Evolutionary conservation across 2,113 vertebrate species (phyloP), one percentile per base, ranked within the genome.

Genomic region (Sorex fumeus): DNA sequence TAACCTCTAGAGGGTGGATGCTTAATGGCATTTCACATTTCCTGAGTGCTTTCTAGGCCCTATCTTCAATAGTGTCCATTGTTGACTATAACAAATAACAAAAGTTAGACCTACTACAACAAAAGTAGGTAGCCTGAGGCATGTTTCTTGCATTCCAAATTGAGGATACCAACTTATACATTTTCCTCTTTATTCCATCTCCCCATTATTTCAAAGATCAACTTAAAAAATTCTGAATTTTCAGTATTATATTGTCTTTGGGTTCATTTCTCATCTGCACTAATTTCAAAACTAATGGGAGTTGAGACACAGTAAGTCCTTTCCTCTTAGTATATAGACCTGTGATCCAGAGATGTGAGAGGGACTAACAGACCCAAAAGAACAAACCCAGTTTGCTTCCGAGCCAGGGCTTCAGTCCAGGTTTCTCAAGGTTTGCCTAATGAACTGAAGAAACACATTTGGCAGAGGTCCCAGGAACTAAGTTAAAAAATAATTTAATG

Each of bases 401-500:
- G 45, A 62, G 72, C 40, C 30, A 36, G 27, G 6, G 25, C 13
- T 34, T 34, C 43, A 16, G 10, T 0, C 4, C 8, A 19, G 36
- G 30, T 23, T 80, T 10, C 47, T 3, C 12, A 8, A 2, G 27
- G 19, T 43, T 25, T 36, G 32, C 43, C 66, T 75, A 18, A 11
- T 5, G 0, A 66, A 23, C 12, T 84, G 45, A 50, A 81, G 60
- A 90, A 40, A 91, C 4, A 64, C 45, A 43, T 75, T 7, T 60
- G n/a, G 70, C 84, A 78, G n/a, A 28, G 23, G 18, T 60, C 40
- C 69, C 62, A 72, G 69, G 28, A 43, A 36, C 8, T 0, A 4
- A 60, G n/a, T 70, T 90, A 60, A 60, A 92, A 83, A 47, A 53
- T 21, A 83, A 57, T 15, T 67, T 57, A 93, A 86, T 62, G 57